Base-by-base conservation (phyloP, 2,888 invertebrate genomes). In the Euzophera pinguis region DNA sequence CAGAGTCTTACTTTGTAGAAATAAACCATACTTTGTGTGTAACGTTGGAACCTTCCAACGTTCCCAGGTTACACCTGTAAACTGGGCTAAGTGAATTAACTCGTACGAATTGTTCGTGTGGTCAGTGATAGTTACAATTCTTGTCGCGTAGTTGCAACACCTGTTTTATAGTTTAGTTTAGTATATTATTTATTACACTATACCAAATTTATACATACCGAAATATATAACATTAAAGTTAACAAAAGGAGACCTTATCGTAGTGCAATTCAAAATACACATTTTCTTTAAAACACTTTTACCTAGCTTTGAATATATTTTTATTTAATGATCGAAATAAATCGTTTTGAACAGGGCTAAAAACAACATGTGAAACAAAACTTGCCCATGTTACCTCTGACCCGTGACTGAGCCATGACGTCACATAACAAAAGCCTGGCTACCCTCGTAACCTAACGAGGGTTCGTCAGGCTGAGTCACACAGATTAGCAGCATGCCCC, bases 391-490 rank as follows among this genome's bases (percentile, higher is more conserved):
- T 27, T 8, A 10, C 42, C 13, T 29, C 8, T 12, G 27, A 43
- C 13, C 27, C 29, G 43, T 43, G 13, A 22, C 9, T 10, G 38
- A n/a, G 38, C 38, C n/a, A 37, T 12, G 41, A 27, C 12, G 8
- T 27, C 43, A 12, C 22, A 29, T 13, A 43, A 43, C 43, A 43
- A 43, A 29, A 43, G 43, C 1, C 43, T 22, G 22, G 22, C 22
- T n/a, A n/a, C 43, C 41, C 41, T 41, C n/a, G 27, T 43, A 13
- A 29, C 43, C 29, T 27, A 13, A 29, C 12, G 43, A 43, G 43
- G 43, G 43, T 29, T n/a, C 43, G 43, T 43, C 27, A 10, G 13
- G 43, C 43, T 43, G 43, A 43, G 43, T 43, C 43, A 43, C 13
- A 43, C 43, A 29, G 43, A 29, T 43, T 27, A 43, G 29, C 43